Conservation (phyloP, 2,797 vertebrate species). For the Zalophus californianus region DNA sequence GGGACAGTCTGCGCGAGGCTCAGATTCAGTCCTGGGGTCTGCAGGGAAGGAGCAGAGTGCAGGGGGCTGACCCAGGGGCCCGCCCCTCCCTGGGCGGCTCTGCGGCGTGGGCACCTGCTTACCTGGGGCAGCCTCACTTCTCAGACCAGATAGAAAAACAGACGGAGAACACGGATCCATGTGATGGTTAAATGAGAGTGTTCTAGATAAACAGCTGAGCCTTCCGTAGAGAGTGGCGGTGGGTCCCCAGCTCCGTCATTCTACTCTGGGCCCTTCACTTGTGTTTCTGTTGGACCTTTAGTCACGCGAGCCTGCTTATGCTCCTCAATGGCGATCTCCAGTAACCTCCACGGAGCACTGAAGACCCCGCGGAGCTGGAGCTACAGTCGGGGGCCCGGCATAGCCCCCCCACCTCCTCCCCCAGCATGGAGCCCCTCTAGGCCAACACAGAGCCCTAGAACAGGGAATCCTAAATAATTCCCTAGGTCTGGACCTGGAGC, state of each 20-base stretch:
- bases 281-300: background rate
- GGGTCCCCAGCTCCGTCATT: rapidly evolving
- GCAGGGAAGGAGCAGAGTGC: too few species aligned
- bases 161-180: rapidly evolving
- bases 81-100: background rate
- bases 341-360: background rate
- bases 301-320: rapidly evolving
- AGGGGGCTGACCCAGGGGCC: background rate
- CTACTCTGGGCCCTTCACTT: background rate
- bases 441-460: background rate
- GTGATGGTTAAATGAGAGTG: rapidly evolving
- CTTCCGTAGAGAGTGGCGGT: background rate
- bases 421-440: background rate
- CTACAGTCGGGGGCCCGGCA: rapidly evolving
- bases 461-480: background rate
- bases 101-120: background rate
- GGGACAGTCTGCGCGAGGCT: background rate
- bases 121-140: background rate
- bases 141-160: background rate
- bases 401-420: background rate
- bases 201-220: background rate
- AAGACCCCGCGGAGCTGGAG: too few species aligned
- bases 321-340: rapidly evolving
- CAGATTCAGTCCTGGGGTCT: too few species aligned
- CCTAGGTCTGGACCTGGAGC: too few species aligned